Percentiles rank a stretch among this genome's conserved stretches.
phyloP scores from a whole-genome alignment of 2,797 vertebrate species.

The Mormyrus proboscirostris region DNA sequence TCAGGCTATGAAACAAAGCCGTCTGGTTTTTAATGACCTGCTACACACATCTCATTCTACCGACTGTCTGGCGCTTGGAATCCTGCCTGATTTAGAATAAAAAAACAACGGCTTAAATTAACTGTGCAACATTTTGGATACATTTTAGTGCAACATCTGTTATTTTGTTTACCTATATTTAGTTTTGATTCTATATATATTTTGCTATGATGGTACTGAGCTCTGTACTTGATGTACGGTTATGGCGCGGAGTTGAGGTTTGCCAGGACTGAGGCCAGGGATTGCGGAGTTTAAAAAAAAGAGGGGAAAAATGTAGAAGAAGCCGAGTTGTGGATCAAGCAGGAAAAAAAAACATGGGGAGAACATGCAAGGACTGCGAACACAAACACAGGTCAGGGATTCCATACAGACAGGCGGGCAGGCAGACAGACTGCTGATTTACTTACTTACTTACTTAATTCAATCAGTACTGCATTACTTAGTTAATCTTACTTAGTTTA shows the following conservation, averaged over 20 bases:
- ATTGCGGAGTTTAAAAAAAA: background rate
- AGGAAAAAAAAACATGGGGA: background rate
- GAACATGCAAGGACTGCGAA: background rate
- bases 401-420: background rate
- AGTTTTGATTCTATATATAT: background rate
- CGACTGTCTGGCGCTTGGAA: background rate
- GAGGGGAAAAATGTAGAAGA: background rate
- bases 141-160: background rate
- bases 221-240: background rate
- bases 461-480: background rate
- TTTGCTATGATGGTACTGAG: background rate
- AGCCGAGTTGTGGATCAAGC: background rate
- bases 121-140: background rate
- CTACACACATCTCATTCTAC: background rate
- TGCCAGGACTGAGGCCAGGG: background rate
- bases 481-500: background rate
- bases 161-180: background rate
- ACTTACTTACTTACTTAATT: background rate
- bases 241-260: background rate
- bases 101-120: background rate
- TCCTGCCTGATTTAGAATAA: background rate
- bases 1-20: background rate
- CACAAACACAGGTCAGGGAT: background rate
- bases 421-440: background rate
- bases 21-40: background rate